Percentiles rank a stretch among this genome's conserved stretches.
Evolutionary conservation across 2,888 invertebrate species (phyloP).

Genomic region (Eupithecia centaureata): DNA sequence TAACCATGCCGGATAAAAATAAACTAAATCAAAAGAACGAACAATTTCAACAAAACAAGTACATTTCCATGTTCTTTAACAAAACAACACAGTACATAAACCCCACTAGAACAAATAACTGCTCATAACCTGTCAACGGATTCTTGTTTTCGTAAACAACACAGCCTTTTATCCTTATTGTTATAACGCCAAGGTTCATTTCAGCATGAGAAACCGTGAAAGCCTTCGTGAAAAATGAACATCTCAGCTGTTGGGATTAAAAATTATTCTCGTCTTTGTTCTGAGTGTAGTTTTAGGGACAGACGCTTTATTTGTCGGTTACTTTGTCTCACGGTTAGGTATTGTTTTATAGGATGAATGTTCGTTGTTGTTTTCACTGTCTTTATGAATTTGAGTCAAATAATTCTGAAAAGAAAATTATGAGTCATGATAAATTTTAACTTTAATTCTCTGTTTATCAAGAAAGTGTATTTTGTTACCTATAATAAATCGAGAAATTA

Average conservation of each 20-base stretch:
- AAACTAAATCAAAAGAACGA: not conserved
- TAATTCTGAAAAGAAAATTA: not conserved
- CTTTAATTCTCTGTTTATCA: not conserved
- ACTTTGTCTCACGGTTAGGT: conserved; percentile 32
- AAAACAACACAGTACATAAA: conserved; percentile 36
- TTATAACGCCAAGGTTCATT: conserved; percentile 47
- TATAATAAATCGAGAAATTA: not conserved
- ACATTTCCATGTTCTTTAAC: conserved; percentile 25
- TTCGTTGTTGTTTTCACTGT: conserved; percentile 3
- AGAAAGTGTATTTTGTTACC: not conserved
- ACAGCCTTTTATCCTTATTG: conserved; percentile 38
- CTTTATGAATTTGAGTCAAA: not conserved
- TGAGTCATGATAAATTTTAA: not conserved
- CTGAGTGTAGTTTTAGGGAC: conserved; percentile 41
- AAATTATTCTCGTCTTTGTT: conserved; percentile 74
- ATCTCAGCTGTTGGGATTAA: conserved; percentile 77
- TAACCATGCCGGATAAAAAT: not conserved
- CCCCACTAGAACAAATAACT: conserved; percentile 58
- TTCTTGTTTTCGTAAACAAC: conserved; percentile 48
- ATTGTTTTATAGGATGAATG: conserved; percentile 30
- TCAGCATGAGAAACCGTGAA: conserved; percentile 44
- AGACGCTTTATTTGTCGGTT: conserved; percentile 39
- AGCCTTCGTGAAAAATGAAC: conserved; percentile 77
- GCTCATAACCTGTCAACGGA: conserved; percentile 72
- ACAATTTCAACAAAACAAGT: conserved; percentile 12